A percentile compares a stretch with the other conserved stretches of the same genome.
Conservation (phyloP, 2,888 invertebrate species). For the Chrysomela aeneicollis region DNA sequence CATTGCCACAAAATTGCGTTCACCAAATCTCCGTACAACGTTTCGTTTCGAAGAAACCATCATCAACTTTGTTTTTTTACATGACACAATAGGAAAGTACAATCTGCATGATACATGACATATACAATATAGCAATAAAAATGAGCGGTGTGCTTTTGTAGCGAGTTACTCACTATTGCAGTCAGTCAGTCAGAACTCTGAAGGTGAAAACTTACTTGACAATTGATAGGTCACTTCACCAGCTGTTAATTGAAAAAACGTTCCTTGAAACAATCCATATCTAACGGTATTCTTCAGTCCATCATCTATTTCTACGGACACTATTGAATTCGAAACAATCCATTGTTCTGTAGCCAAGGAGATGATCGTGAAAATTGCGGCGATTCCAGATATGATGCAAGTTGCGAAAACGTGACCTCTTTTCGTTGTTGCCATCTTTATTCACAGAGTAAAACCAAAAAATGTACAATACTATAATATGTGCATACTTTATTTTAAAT, state of each 20-base stretch:
- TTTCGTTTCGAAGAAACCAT: too few relatives aligned
- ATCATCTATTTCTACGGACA: background rate
- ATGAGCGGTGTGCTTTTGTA: too few relatives aligned
- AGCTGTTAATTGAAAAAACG: constrained; percentile 42
- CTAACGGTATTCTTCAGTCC: constrained; percentile 38
- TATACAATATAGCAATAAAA: too few relatives aligned
- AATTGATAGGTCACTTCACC: constrained; percentile 46
- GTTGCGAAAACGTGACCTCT: constrained; percentile 50
- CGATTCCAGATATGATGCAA: constrained; percentile 52
- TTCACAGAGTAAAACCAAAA: constrained; percentile 24
- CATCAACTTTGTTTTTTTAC: too few relatives aligned
- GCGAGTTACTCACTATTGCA: too few relatives aligned
- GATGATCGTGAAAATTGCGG: constrained; percentile 50
- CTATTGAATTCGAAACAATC: constrained; percentile 47
- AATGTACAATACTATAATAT: constrained; percentile 9
- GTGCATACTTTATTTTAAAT: constrained; percentile 2
- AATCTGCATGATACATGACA: too few relatives aligned
- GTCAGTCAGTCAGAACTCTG: too few relatives aligned
- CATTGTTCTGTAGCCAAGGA: constrained; percentile 55
- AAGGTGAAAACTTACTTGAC: constrained; percentile 52
- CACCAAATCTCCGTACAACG: too few relatives aligned
- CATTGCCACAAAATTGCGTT: too few relatives aligned
- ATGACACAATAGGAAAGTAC: too few relatives aligned
- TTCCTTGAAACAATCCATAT: constrained; percentile 55
- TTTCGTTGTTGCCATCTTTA: constrained; percentile 53